Evolutionary conservation across 2,113 vertebrate genomes (phyloP).

Genomic region (Cacatua alba): DNA sequence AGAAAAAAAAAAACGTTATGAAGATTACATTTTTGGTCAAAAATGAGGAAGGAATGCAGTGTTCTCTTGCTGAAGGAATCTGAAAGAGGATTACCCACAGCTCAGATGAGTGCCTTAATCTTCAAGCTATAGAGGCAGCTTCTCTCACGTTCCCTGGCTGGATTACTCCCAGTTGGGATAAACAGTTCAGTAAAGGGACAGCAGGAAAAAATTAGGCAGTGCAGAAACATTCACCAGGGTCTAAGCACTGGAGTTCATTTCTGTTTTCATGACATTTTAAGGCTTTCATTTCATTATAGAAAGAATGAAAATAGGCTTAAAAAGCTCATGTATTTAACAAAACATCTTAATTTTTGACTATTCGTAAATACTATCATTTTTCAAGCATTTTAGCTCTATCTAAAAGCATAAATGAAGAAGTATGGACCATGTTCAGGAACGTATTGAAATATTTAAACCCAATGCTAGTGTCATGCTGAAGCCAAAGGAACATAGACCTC

Average conservation of each 20-base stretch:
- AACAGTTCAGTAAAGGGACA: constrained; percentile 36
- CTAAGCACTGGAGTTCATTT: neutral
- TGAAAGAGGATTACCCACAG: constrained; percentile 16
- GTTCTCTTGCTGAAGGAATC: neutral
- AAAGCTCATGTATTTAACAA: neutral
- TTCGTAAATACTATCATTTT: neutral
- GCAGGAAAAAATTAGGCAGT: constrained; percentile 2
- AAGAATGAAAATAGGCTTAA: neutral
- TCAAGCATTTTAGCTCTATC: neutral
- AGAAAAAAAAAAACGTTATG: neutral
- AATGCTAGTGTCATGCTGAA: neutral
- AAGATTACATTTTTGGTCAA: neutral
- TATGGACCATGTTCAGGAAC: neutral
- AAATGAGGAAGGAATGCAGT: neutral
- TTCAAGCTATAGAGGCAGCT: neutral
- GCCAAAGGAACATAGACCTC: neutral
- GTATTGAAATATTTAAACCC: neutral
- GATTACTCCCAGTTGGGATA: neutral
- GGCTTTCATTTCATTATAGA: neutral
- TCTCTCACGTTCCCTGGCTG: constrained; percentile 13
- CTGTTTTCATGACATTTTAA: neutral
- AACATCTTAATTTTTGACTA: neutral
- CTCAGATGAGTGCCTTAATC: constrained; percentile 16
- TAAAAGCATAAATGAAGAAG: neutral
- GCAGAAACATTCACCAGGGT: neutral